Evolutionary conservation across 2,888 invertebrate species (phyloP).

Genomic region (Cheilosia impressa): DNA sequence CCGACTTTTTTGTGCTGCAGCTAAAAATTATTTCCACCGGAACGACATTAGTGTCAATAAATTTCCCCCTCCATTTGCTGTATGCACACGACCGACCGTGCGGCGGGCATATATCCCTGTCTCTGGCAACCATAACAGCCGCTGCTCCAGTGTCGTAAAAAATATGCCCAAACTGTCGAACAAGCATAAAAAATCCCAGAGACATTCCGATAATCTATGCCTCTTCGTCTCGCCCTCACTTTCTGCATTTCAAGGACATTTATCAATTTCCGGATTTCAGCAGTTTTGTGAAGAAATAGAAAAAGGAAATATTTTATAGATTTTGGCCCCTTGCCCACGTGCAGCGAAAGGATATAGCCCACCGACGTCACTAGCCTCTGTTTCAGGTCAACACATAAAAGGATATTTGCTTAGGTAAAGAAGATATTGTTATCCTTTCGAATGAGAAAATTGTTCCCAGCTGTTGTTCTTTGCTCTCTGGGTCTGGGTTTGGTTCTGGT

Average conservation of each 20-base stretch:
- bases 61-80: slow-evolving; percentile 42
- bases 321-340: slow-evolving; percentile 58
- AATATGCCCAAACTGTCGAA: slow-evolving; percentile 38
- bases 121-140: neutral
- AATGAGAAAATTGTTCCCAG: slow-evolving; percentile 50
- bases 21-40: slow-evolving; percentile 34
- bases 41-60: slow-evolving; percentile 69
- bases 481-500: neutral
- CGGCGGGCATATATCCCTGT: too few species aligned
- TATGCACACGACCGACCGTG: slow-evolving; percentile 16
- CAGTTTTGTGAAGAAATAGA: slow-evolving; percentile 47
- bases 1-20: neutral
- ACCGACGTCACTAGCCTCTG: neutral
- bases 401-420: slow-evolving; percentile 55
- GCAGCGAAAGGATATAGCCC: neutral
- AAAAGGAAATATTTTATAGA: slow-evolving; percentile 46
- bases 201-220: slow-evolving; percentile 39
- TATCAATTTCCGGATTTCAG: slow-evolving; percentile 70
- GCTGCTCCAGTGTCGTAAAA: slow-evolving; percentile 7
- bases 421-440: slow-evolving; percentile 53
- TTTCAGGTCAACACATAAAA: slow-evolving; percentile 44
- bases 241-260: slow-evolving; percentile 56
- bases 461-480: slow-evolving; percentile 37
- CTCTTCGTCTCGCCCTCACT: neutral
- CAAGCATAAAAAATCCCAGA: slow-evolving; percentile 39